Evolutionary conservation across 92 coral and sea anemone genomes (phyloP).

Genomic region (Plumapathes pennacea): DNA sequence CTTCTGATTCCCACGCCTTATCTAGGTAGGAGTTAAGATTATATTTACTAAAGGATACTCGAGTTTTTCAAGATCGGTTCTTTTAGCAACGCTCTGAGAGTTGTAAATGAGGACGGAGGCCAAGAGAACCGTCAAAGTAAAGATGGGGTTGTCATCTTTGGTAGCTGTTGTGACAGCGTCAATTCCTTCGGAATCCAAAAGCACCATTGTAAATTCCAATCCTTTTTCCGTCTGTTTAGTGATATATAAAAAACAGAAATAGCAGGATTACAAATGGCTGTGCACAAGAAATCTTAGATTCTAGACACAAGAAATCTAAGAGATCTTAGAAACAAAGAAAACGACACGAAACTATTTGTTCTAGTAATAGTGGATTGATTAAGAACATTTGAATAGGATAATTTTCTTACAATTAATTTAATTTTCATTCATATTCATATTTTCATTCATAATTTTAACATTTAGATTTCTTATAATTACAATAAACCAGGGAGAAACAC

Average conservation of each 20-base stretch:
- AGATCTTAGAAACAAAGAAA: too few relatives aligned
- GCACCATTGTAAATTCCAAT: conserved; percentile 62
- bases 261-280: not conserved
- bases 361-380: not conserved
- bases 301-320: too few relatives aligned
- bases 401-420: too few relatives aligned
- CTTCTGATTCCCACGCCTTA: too few relatives aligned
- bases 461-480: not conserved
- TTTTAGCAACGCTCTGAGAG: conserved; percentile 59
- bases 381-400: not conserved
- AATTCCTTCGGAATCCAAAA: conserved; percentile 77
- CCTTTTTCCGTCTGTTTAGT: conserved; percentile 32
- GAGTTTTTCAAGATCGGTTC: conserved; percentile 41
- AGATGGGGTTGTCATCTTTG: conserved; percentile 59
- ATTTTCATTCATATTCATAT: too few relatives aligned
- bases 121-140: conserved; percentile 69
- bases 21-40: conserved; percentile 37
- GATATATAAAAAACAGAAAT: not conserved
- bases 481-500: too few relatives aligned
- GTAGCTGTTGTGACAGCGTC: conserved; percentile 42
- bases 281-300: not conserved
- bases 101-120: conserved; percentile 75
- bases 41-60: conserved; percentile 43
- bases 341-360: too few relatives aligned
- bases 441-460: too few relatives aligned